phyloP scores from a whole-genome alignment of 2,113 vertebrate species.

The Upupa epops region DNA sequence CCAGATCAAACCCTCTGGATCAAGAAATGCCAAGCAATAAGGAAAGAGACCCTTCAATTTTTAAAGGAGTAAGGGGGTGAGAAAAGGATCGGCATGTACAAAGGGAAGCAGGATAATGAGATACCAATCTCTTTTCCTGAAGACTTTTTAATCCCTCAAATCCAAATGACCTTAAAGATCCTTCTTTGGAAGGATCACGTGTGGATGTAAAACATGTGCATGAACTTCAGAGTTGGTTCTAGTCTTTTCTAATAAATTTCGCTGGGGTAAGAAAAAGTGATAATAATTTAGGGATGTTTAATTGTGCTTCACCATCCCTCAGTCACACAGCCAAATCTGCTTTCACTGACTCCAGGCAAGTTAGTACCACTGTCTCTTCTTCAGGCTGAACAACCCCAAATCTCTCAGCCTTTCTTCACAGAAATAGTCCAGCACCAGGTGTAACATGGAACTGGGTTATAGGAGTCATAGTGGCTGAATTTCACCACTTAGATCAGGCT shows the following conservation, averaged over 20 bases:
- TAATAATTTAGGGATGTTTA: background rate
- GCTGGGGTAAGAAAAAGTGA: background rate
- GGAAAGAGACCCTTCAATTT: background rate
- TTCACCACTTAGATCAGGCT: background rate
- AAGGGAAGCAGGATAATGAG: background rate
- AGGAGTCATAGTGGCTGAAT: background rate
- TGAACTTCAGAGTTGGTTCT: background rate
- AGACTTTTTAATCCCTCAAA: slow-evolving; percentile 3
- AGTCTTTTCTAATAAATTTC: background rate
- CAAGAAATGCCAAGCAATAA: background rate
- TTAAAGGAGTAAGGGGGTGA: background rate
- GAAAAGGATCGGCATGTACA: background rate
- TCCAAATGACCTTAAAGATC: background rate
- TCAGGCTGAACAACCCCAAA: no score
- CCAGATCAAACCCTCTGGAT: background rate
- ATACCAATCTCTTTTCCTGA: background rate
- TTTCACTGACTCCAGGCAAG: background rate
- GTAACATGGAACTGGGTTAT: background rate
- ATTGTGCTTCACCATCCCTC: background rate
- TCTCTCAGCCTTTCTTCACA: no score
- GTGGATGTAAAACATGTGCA: background rate
- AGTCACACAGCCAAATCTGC: background rate
- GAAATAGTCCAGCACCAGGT: no score
- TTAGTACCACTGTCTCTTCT: background rate
- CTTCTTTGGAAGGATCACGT: background rate